Conservation (phyloP, 2,797 vertebrate genomes). For the Danio jaintianensis region DNA sequence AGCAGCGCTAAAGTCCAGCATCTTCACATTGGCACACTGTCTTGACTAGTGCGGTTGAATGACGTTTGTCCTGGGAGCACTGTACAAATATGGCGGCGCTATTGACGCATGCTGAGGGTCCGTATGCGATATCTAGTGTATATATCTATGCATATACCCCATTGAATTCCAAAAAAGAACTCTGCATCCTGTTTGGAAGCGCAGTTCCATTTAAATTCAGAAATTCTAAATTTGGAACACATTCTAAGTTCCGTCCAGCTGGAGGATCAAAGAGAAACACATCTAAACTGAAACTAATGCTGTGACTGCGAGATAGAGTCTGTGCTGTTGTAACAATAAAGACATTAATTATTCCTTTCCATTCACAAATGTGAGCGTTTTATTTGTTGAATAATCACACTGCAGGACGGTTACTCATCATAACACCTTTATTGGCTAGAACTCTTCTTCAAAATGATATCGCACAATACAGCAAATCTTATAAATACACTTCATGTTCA, state of each 20-base stretch:
- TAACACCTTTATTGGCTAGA: conserved; percentile 72
- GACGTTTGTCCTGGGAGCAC: too few species aligned
- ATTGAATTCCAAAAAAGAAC: background rate
- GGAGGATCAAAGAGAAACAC: background rate
- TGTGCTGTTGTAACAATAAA: conserved; percentile 22
- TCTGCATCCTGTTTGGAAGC: background rate
- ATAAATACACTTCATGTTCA: conserved; percentile 69
- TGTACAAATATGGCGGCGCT: too few species aligned
- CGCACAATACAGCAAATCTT: conserved; percentile 74
- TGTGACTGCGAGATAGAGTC: conserved; percentile 27
- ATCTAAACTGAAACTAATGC: background rate
- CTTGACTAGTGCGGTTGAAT: too few species aligned
- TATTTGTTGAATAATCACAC: background rate
- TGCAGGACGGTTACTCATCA: background rate
- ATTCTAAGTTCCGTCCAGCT: background rate
- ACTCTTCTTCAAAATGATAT: conserved; percentile 77
- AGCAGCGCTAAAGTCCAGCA: too few species aligned
- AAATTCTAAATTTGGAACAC: background rate
- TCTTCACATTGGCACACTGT: too few species aligned
- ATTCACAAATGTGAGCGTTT: background rate
- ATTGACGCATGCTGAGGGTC: too few species aligned
- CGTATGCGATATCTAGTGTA: too few species aligned
- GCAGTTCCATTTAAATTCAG: background rate
- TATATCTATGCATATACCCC: too few species aligned
- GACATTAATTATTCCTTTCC: background rate